Conservation (phyloP, 2,888 invertebrate genomes). For the Cacoxenus indagator region DNA sequence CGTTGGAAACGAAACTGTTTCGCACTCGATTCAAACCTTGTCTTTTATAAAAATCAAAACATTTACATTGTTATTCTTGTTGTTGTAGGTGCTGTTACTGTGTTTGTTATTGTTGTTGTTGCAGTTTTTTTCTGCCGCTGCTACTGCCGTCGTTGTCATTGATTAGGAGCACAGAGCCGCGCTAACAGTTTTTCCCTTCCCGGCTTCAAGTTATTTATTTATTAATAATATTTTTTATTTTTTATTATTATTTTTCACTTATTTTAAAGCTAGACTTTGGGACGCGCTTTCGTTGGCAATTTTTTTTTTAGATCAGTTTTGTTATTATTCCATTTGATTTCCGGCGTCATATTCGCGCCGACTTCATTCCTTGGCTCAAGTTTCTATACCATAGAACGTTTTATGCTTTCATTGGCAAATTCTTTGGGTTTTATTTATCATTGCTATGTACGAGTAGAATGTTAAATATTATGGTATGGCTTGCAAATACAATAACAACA, state of each 20-base stretch:
- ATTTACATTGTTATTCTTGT: slow-evolving; percentile 33
- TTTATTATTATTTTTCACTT: background rate
- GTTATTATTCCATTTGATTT: background rate
- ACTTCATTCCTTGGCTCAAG: background rate
- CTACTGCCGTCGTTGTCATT: background rate
- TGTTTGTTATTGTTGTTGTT: background rate
- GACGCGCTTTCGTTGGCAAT: background rate
- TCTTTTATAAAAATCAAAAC: slow-evolving; percentile 58
- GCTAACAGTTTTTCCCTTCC: background rate
- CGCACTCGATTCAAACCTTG: slow-evolving; percentile 58
- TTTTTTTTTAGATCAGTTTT: background rate
- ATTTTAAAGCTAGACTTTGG: slow-evolving; percentile 1
- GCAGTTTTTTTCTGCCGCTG: background rate
- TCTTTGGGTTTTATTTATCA: background rate
- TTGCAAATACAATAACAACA: background rate
- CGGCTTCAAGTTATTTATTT: background rate
- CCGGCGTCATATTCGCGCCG: background rate
- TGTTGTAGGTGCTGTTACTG: slow-evolving; percentile 8
- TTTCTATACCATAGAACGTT: background rate
- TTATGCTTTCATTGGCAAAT: background rate
- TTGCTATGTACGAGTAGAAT: background rate
- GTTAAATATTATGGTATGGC: background rate
- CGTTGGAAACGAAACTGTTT: slow-evolving; percentile 59
- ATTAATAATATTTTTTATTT: slow-evolving; percentile 1
- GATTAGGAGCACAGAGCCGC: background rate